Evolutionary conservation across 2,888 invertebrate genomes (phyloP).

Genomic region (Crocallis elinguaria): DNA sequence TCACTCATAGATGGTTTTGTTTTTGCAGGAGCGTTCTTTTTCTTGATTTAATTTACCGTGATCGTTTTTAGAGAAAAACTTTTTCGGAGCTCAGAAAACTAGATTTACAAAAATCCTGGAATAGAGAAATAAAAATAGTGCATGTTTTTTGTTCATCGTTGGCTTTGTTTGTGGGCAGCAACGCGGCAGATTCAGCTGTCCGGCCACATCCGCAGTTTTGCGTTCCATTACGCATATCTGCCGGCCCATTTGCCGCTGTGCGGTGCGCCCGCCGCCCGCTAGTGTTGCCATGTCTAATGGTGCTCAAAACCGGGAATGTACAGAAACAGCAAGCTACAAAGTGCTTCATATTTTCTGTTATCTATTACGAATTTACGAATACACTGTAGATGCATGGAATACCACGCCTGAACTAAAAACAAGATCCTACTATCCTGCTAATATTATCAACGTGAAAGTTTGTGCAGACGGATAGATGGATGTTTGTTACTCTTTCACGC

Average conservation of each 20-base stretch:
- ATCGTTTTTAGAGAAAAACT: constrained; percentile 12
- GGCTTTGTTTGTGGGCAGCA: constrained; percentile 33
- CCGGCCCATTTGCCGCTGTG: constrained; percentile 48
- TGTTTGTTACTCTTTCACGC: too few species aligned
- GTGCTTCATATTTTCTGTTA: too few species aligned
- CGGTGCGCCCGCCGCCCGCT: constrained; percentile 17
- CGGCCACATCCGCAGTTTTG: constrained; percentile 55
- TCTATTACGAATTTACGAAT: too few species aligned
- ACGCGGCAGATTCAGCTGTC: constrained; percentile 39
- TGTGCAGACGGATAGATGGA: too few species aligned
- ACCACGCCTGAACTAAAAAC: too few species aligned
- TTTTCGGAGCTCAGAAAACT: constrained; percentile 17
- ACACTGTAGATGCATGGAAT: too few species aligned
- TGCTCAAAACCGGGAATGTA: constrained; percentile 6
- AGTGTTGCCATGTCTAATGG: constrained; percentile 24
- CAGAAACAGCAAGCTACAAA: not conserved
- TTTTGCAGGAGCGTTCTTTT: constrained; percentile 1
- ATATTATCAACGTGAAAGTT: too few species aligned
- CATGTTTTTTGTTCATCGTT: constrained; percentile 28
- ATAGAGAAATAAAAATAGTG: constrained; percentile 24
- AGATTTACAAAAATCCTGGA: constrained; percentile 25
- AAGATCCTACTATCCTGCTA: too few species aligned
- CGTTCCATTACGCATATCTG: constrained; percentile 62
- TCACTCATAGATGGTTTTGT: constrained; percentile 5
- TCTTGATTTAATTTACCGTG: constrained; percentile 11